Evolutionary conservation across 2,113 vertebrate genomes (phyloP).

Genomic region (Dolichallabes microphthalmus): DNA sequence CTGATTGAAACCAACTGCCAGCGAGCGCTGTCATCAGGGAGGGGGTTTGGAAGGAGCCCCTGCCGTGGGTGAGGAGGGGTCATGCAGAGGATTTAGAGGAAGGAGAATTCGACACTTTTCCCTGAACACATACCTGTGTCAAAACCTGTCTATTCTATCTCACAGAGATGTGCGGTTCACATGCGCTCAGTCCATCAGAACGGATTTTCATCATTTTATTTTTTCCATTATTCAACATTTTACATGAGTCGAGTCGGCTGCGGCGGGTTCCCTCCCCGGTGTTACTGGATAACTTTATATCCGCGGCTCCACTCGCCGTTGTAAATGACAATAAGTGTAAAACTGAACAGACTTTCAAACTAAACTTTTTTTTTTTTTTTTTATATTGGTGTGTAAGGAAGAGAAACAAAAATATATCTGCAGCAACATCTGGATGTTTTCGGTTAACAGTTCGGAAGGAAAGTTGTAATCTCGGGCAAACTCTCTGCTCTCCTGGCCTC

Average conservation of each 20-base stretch:
- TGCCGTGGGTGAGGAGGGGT: conserved; percentile 16
- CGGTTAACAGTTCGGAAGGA: conserved; percentile 28
- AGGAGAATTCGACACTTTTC: conserved; percentile 34
- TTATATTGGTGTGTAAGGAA: conserved; percentile 9
- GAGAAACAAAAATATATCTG: neutral
- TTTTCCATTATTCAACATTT: neutral
- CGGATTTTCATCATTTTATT: neutral
- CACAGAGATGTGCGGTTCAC: neutral
- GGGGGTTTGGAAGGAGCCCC: neutral
- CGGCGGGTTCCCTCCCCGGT: neutral
- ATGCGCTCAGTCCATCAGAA: neutral
- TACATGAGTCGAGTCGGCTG: neutral
- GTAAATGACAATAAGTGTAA: neutral
- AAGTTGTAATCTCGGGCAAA: conserved; percentile 21
- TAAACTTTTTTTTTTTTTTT: conserved; percentile 18
- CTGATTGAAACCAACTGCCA: conserved; percentile 69
- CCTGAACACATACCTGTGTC: conserved; percentile 24
- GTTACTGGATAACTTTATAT: neutral
- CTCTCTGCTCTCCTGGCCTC: conserved; percentile 29
- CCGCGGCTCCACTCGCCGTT: neutral
- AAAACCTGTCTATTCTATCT: conserved; percentile 23
- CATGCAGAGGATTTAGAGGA: conserved; percentile 31
- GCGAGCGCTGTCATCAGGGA: conserved; percentile 45
- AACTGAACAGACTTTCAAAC: neutral
- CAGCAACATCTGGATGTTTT: conserved; percentile 42